A percentile compares a stretch with the other conserved stretches of the same genome.
Evolutionary conservation across 2,797 vertebrate genomes (phyloP).

Genomic region (Sylvilagus floridanus): DNA sequence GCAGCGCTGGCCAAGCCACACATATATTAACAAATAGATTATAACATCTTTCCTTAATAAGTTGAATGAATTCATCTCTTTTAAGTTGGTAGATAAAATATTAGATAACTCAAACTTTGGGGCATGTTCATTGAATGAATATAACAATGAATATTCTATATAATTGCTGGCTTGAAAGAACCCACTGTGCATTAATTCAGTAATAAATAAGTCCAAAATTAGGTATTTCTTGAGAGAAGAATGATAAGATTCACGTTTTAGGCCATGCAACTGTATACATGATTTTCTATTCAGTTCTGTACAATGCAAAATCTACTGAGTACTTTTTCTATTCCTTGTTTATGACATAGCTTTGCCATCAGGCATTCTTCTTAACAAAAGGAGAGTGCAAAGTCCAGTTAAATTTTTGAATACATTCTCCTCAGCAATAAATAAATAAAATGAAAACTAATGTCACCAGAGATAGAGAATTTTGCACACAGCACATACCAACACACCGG

Average conservation of each 20-base stretch:
- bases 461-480: neutral
- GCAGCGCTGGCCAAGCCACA: too few species aligned
- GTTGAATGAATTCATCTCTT: neutral
- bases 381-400: neutral
- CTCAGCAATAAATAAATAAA: neutral
- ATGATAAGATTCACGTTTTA: neutral
- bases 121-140: neutral
- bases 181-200: neutral
- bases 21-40: neutral
- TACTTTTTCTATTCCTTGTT: neutral
- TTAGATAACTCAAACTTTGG: neutral
- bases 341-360: neutral
- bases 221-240: neutral
- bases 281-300: neutral
- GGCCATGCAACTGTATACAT: neutral
- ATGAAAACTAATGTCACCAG: neutral
- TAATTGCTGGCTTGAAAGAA: neutral
- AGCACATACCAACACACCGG: neutral
- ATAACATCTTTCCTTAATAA: neutral
- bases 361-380: neutral
- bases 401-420: conserved; percentile 1
- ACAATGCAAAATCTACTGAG: neutral
- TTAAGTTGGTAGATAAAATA: neutral
- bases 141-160: neutral
- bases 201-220: neutral